Conservation (phyloP, 35 echinoderm and acorn worm species). For the Heliocidaris tuberculata region DNA sequence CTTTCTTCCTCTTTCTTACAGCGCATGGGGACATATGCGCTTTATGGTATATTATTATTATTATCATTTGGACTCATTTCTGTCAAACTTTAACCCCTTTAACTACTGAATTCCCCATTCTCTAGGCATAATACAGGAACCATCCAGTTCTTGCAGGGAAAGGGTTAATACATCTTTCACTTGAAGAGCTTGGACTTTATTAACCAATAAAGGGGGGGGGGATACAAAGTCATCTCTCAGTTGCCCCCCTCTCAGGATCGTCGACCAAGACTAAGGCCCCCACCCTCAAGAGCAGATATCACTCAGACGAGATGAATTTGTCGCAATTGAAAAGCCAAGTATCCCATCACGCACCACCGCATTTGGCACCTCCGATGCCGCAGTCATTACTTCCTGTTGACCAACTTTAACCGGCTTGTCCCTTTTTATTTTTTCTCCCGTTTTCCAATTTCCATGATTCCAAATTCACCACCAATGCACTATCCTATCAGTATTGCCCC, state of each 20-base stretch:
- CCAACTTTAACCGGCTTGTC: background rate
- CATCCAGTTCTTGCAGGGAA: no score
- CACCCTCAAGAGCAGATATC: background rate
- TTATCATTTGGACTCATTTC: no score
- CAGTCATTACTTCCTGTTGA: constrained; percentile 27
- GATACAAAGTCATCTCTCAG: background rate
- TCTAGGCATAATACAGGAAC: no score
- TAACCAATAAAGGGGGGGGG: background rate
- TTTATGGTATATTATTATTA: no score
- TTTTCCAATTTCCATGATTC: background rate
- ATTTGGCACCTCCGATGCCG: constrained; percentile 18
- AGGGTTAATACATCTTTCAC: background rate
- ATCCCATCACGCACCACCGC: constrained; percentile 11
- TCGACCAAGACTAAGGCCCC: background rate
- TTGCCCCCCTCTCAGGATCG: background rate
- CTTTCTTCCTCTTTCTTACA: no score
- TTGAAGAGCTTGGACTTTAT: background rate
- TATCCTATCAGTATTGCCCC: background rate
- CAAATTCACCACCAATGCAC: background rate
- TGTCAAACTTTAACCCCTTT: no score
- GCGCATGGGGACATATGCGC: no score
- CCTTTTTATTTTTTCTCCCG: background rate
- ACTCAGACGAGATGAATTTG: constrained; percentile 20
- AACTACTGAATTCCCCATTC: no score
- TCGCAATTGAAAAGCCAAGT: constrained; percentile 42